Base-by-base conservation (phyloP, 92 coral and sea anemone species). In the Phenganax stokvisi region DNA sequence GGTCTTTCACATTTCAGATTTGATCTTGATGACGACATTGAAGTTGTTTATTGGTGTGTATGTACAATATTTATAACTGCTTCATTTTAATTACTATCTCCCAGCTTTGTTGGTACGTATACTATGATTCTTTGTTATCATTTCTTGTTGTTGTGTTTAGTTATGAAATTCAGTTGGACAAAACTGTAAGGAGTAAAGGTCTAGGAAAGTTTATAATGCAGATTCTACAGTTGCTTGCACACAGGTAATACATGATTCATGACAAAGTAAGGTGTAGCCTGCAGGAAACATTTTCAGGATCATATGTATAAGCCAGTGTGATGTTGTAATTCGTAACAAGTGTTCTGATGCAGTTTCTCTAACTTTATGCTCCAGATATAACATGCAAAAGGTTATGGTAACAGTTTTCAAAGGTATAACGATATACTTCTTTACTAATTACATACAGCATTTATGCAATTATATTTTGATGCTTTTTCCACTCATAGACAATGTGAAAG, bases 201-300 rank as follows among this genome's bases (percentile, higher is more conserved):
- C 97, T 94, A 71, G 98, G 98, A 30, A 94, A 92, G 80, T 94
- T 94, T 64, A 85, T 94, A 28, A 92, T 94, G 97, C 98, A 92
- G 83, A 94, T 92, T 77, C 87, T 94, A 47, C 96, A 92, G 75
- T 84, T 94, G 84, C 87, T 94, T 85, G 98, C 93, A 16, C 97
- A 94, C 76, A 94, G 91, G 94, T 90, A 51, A 5, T 37, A 37
- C 47, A 1, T 37, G 47, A 1, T 37, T 37, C 47, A 37, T 37
- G 47, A 37, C 47, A 37, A 37, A 37, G 47, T 37, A 1, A 37
- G 47, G 47, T 37, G 47, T 37, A 37, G 47, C 47, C 47, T 37
- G 47, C 47, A 37, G 47, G 5, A 37, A 37, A 37, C 47, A 1
- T 37, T 37, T 37, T 20, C 25, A 20, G 25, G 47, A 37, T 37